Evolutionary conservation across 2,888 invertebrate species (phyloP), one percentile per base, ranked within the genome.

Genomic region (Drosophila kokeensis): DNA sequence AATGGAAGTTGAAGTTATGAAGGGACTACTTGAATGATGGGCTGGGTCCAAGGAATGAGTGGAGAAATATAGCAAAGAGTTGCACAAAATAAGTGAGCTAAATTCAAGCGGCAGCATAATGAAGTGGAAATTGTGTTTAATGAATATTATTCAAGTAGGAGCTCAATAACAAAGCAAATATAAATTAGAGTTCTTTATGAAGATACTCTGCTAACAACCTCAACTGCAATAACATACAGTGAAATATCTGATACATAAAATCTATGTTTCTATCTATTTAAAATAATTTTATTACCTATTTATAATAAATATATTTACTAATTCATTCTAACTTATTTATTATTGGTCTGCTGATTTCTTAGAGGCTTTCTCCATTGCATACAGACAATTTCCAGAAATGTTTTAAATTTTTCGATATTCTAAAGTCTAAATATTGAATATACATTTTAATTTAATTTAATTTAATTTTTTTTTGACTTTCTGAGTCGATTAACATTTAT

Each of bases 11-110:
- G 57, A 49, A 68, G 55, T 50, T 77, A 60, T 30, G 53, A 75
- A 58, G 53, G 60, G 66, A 81, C 62, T 49, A 69, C 63, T 82
- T 69, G 66, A 78, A 78, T 66, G 73, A 78, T 78, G 82, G 52
- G n/a, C 38, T 40, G 24, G 24, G 24, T 38, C 18, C 11, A 29
- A 38, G 48, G n/a, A 54, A 36, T 32, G 54, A 30, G 27, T 7
- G 8, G 27, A 24, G n/a, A 30, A 40, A 40, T 30, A 13, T 21
- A 34, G 18, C 11, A 42, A 55, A 54, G 49, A 76, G 55, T 68
- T 73, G 54, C 21, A 24, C 42, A 58, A 63, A 63, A 57, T 34
- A 77, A 67, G 32, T 65, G 62, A 54, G 67, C 54, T 68, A 68
- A 61, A 49, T n/a, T 53, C 32, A 48, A 49, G n/a, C 32, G 30